phyloP scores from a whole-genome alignment of 2,888 invertebrate genomes.

The Terebella lapidaria region DNA sequence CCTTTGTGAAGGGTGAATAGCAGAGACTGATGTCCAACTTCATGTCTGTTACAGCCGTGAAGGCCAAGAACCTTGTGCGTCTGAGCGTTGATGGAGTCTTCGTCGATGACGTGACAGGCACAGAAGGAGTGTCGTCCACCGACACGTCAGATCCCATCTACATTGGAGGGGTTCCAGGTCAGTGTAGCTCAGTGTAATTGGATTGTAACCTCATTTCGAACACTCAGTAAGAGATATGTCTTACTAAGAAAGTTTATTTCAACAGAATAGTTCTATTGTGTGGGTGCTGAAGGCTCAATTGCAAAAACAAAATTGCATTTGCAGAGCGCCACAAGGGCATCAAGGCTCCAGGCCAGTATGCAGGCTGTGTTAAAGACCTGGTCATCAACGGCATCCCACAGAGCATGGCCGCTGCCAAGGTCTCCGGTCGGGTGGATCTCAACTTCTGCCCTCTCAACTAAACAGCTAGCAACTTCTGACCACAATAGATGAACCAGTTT shows the following conservation, averaged over 20 bases:
- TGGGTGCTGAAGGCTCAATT: too few species aligned
- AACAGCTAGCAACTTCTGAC: too few species aligned
- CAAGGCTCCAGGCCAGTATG: constrained; percentile 65
- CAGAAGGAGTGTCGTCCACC: constrained; percentile 63
- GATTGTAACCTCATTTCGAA: too few species aligned
- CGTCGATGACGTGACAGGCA: constrained; percentile 69
- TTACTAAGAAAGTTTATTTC: too few species aligned
- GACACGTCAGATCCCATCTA: constrained; percentile 81
- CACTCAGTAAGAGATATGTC: too few species aligned
- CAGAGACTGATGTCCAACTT: too few species aligned
- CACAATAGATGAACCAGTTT: too few species aligned
- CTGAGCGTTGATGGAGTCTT: constrained; percentile 75
- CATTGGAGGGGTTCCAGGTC: constrained; percentile 77
- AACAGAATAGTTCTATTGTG: too few species aligned
- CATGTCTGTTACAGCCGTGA: constrained; percentile 56
- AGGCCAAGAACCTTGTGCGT: constrained; percentile 84
- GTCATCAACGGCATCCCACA: constrained; percentile 71
- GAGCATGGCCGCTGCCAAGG: constrained; percentile 76
- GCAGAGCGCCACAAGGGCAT: constrained; percentile 60
- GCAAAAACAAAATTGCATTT: too few species aligned
- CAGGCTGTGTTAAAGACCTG: constrained; percentile 86
- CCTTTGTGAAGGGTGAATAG: too few species aligned
- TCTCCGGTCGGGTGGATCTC: constrained; percentile 69
- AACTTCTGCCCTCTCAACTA: constrained; percentile 72
- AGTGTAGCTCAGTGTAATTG: too few species aligned